Conservation (phyloP, 2,797 vertebrate genomes). For the Myiothlypis coronata region DNA sequence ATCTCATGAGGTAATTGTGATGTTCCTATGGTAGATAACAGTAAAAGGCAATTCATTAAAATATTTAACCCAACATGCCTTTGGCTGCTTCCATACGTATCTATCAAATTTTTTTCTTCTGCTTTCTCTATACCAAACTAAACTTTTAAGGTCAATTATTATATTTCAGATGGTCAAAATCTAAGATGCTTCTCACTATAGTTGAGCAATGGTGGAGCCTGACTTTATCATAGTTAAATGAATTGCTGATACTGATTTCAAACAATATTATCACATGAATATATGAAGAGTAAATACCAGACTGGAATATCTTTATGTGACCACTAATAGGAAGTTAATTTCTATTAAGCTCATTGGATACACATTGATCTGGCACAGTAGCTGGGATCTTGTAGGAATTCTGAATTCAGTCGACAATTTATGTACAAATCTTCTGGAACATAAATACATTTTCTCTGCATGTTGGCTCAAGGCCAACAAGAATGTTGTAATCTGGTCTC, state of each 20-base stretch:
- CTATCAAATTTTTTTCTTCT: background rate
- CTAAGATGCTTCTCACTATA: background rate
- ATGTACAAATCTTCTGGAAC: background rate
- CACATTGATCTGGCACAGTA: background rate
- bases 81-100: background rate
- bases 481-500: background rate
- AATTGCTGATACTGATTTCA: background rate
- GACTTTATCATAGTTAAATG: background rate
- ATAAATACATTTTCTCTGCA: background rate
- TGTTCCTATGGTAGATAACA: background rate
- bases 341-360: background rate
- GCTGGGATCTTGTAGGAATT: background rate
- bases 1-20: background rate
- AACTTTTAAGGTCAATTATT: background rate
- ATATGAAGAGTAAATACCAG: background rate
- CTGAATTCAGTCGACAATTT: background rate
- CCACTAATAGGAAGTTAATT: background rate
- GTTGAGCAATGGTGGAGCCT: background rate
- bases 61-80: background rate
- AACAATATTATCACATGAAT: background rate
- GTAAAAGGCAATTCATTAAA: background rate
- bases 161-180: background rate
- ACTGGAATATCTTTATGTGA: background rate
- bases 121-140: background rate
- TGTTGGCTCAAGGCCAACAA: background rate